Conservation (phyloP, 2,888 invertebrate genomes). For the Synanthedon andrenaeformis region DNA sequence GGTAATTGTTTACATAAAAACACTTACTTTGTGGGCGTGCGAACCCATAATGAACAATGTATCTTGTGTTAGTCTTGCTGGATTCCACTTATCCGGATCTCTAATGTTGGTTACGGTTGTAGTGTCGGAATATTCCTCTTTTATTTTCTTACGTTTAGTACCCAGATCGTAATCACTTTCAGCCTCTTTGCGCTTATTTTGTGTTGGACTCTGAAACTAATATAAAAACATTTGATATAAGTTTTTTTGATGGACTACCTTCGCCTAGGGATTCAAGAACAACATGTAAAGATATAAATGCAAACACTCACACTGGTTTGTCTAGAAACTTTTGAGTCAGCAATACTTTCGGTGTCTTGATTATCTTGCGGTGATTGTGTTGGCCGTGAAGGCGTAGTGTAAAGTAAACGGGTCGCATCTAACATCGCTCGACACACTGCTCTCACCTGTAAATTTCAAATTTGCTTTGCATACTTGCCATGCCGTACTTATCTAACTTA, state of each 20-base stretch:
- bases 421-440: slow-evolving; percentile 82
- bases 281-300: background rate
- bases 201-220: slow-evolving; percentile 62
- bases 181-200: slow-evolving; percentile 74
- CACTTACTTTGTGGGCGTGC: slow-evolving; percentile 74
- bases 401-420: slow-evolving; percentile 81
- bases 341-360: slow-evolving; percentile 64
- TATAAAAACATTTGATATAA: slow-evolving; percentile 1
- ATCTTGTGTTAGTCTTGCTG: slow-evolving; percentile 76
- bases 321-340: slow-evolving; percentile 56
- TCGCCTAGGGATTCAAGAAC: no score
- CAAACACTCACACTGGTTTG: slow-evolving; percentile 31
- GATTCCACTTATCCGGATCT: slow-evolving; percentile 79
- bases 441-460: slow-evolving; percentile 37
- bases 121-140: slow-evolving; percentile 48
- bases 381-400: slow-evolving; percentile 63
- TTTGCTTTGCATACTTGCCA: slow-evolving; percentile 1
- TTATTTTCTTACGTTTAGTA: slow-evolving; percentile 50
- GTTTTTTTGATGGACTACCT: no score
- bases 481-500: background rate
- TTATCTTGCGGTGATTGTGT: slow-evolving; percentile 65
- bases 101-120: slow-evolving; percentile 39
- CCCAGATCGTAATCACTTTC: slow-evolving; percentile 74
- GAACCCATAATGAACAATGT: slow-evolving; percentile 86
- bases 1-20: background rate